Conservation (phyloP, 2,797 vertebrate genomes). For the Fringilla coelebs region DNA sequence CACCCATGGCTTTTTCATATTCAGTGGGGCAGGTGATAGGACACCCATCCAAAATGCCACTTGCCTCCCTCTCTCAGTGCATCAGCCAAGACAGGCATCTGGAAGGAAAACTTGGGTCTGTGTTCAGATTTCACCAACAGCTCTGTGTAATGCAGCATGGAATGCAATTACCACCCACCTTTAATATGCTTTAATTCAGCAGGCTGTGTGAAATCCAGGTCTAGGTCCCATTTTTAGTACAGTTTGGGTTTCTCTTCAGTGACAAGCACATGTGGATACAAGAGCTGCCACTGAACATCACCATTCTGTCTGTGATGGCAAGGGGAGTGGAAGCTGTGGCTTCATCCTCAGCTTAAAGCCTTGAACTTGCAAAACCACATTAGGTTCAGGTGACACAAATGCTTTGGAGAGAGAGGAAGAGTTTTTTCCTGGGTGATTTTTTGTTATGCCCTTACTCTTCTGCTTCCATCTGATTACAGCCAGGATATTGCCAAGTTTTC, state of each 20-base stretch:
- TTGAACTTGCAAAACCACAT: not conserved
- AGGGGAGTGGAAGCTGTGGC: not conserved
- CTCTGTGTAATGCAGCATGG: not conserved
- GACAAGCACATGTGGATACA: not conserved
- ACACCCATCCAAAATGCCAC: not conserved
- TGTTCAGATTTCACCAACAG: not conserved
- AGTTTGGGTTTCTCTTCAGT: not conserved
- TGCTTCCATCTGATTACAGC: not conserved
- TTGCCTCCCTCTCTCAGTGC: not conserved
- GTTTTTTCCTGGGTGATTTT: not conserved
- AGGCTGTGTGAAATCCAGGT: not conserved
- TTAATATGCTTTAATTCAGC: not conserved
- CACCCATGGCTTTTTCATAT: not conserved
- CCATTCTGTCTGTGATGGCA: not conserved
- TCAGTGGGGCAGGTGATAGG: not conserved
- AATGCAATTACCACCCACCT: not conserved
- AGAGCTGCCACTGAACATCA: not conserved
- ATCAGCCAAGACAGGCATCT: not conserved
- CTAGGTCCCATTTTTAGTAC: not conserved
- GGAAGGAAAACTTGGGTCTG: not conserved
- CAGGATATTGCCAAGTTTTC: not conserved
- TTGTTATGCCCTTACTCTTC: not conserved
- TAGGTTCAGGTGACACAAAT: not conserved
- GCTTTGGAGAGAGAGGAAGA: not conserved
- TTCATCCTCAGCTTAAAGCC: not conserved